Percentiles rank a stretch among this genome's conserved stretches.
Conservation (phyloP, 2,113 vertebrate species). For the Sisor rabdophorus region DNA sequence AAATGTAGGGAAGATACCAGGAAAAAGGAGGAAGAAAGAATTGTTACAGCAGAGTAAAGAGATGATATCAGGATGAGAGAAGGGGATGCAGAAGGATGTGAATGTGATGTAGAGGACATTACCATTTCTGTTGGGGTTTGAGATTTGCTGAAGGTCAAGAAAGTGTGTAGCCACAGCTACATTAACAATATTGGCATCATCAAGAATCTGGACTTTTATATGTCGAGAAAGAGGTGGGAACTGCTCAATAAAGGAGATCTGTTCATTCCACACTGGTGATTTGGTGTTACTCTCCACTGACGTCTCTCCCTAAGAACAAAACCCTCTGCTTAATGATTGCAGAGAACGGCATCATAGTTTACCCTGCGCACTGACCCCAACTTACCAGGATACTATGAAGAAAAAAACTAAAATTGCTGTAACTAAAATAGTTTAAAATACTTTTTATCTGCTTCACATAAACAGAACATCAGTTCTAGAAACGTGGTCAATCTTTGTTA, state of each 20-base stretch:
- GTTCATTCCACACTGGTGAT: slow-evolving; percentile 84
- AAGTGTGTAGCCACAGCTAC: slow-evolving; percentile 83
- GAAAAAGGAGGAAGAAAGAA: not conserved
- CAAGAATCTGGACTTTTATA: slow-evolving; percentile 83
- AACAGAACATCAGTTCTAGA: not conserved
- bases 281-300: slow-evolving; percentile 74
- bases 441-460: no score
- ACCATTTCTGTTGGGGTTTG: slow-evolving; percentile 83
- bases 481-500: not conserved
- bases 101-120: slow-evolving; percentile 26
- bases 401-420: no score
- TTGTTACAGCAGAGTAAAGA: not conserved
- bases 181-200: slow-evolving; percentile 80
- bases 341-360: no score
- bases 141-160: slow-evolving; percentile 86
- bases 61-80: no score
- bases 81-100: no score
- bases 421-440: no score
- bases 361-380: no score
- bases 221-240: slow-evolving; percentile 84
- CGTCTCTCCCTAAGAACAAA: slow-evolving; percentile 78
- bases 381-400: no score
- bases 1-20: not conserved
- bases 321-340: not conserved
- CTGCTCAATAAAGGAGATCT: slow-evolving; percentile 90